These are phyloP conservation scores for Athripsodes cinereus DNA, from an alignment of 2,888 invertebrate species.

Conservation along the genomic window DNA sequence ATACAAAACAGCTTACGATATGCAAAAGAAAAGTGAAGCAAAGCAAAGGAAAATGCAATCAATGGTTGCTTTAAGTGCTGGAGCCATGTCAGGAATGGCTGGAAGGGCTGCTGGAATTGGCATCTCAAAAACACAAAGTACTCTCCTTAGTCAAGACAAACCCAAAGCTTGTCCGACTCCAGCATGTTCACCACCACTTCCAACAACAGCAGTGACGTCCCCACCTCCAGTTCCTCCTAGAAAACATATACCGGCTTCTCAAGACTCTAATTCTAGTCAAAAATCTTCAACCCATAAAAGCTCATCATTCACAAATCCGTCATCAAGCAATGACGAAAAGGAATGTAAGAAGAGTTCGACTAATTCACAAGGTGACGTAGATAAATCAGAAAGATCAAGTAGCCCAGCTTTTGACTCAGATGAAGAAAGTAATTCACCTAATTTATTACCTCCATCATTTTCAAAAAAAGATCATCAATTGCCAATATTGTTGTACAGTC, in stretches of 20 bases:
- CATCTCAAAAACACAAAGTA: conserved; percentile 67
- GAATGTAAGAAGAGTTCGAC: conserved; percentile 39
- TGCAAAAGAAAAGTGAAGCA: conserved; percentile 95
- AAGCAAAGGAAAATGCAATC: conserved; percentile 95
- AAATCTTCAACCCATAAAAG: conserved; percentile 55
- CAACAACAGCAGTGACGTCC: conserved; percentile 26
- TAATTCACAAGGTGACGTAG: conserved; percentile 49
- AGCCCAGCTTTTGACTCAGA: conserved; percentile 94
- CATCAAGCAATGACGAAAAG: conserved; percentile 47
- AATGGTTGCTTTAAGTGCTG: conserved; percentile 86
- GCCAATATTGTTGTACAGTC: conserved; percentile 66
- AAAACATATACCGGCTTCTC: conserved; percentile 42
- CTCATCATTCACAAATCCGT: conserved; percentile 52
- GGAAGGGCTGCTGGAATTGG: conserved; percentile 82
- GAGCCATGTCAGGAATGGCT: conserved; percentile 87
- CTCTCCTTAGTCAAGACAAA: conserved; percentile 66
- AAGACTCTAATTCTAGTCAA: conserved; percentile 56
- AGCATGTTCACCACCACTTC: conserved; percentile 41
- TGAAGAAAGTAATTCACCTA: conserved; percentile 60
- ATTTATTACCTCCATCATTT: conserved; percentile 46
- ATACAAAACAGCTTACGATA: conserved; percentile 93
- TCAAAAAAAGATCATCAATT: conserved; percentile 56
- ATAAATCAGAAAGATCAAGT: conserved; percentile 79
- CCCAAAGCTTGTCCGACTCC: conserved; percentile 50
- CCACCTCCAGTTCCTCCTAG: conserved; percentile 27